Conservation (phyloP, 2,113 vertebrate species). For the Nibea coibor region DNA sequence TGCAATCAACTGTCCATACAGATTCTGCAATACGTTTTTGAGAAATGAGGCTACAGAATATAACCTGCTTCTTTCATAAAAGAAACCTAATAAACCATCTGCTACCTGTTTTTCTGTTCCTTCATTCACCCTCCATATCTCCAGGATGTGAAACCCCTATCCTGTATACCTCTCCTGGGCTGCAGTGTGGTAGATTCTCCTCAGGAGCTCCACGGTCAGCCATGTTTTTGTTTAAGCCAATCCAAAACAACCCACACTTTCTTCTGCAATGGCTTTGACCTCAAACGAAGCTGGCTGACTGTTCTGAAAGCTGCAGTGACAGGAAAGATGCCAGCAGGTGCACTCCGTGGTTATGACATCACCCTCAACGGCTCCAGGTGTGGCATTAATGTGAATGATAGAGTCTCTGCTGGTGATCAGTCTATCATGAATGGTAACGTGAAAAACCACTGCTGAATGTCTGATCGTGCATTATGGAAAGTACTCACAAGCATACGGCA, state of each 20-base stretch:
- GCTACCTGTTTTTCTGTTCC: neutral
- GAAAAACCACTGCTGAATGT: slow-evolving; percentile 17
- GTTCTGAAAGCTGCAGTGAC: slow-evolving; percentile 30
- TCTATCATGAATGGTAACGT: neutral
- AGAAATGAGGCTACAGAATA: neutral
- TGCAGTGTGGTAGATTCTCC: slow-evolving; percentile 87
- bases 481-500: neutral
- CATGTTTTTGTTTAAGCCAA: slow-evolving; percentile 89
- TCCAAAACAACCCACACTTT: slow-evolving; percentile 90
- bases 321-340: neutral
- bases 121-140: neutral
- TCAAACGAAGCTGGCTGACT: slow-evolving; percentile 90
- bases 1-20: neutral
- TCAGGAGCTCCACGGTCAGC: slow-evolving; percentile 83
- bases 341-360: neutral
- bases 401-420: neutral
- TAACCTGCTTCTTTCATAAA: neutral
- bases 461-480: neutral
- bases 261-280: slow-evolving; percentile 86
- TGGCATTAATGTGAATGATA: neutral
- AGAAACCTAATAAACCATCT: neutral
- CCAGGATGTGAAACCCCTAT: slow-evolving; percentile 89
- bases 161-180: slow-evolving; percentile 88
- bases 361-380: neutral
- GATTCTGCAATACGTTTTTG: neutral